These are phyloP conservation scores for Limnephilus auricula DNA, from an alignment of 2,888 invertebrate species.

Conservation along the genomic window DNA sequence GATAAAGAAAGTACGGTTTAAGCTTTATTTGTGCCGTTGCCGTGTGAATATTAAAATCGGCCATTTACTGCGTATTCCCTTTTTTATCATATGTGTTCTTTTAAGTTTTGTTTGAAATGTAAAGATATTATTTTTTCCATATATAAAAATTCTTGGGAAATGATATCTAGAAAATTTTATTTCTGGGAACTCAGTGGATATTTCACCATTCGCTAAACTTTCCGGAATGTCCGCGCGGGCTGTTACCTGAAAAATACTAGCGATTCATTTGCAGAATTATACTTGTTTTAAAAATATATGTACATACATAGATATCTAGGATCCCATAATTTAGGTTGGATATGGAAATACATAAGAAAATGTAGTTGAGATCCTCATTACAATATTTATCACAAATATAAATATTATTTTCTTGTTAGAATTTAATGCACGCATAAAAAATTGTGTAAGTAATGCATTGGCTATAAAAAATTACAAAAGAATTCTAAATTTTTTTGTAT, in stretches of 20 bases:
- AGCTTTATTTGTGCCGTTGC: too few species aligned
- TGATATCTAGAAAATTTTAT: neutral
- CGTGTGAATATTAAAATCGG: too few species aligned
- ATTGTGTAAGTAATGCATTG: neutral
- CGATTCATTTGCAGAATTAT: slow-evolving; percentile 55
- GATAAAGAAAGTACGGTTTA: too few species aligned
- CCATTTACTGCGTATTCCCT: too few species aligned
- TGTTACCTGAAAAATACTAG: slow-evolving; percentile 61
- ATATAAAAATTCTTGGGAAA: neutral
- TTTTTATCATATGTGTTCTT: too few species aligned
- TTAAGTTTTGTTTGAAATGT: neutral
- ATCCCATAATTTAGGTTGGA: neutral
- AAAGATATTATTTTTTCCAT: neutral
- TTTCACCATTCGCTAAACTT: slow-evolving; percentile 46
- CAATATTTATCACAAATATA: neutral
- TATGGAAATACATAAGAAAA: neutral
- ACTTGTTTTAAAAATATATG: neutral
- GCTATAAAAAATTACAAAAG: too few species aligned
- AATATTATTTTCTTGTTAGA: neutral
- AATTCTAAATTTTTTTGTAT: neutral
- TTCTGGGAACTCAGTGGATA: slow-evolving; percentile 21
- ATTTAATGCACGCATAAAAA: neutral
- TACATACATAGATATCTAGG: neutral
- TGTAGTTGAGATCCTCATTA: neutral
- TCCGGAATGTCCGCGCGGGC: slow-evolving; percentile 56